Conservation (phyloP, 2,797 vertebrate species). For the Megaceryle alcyon region DNA sequence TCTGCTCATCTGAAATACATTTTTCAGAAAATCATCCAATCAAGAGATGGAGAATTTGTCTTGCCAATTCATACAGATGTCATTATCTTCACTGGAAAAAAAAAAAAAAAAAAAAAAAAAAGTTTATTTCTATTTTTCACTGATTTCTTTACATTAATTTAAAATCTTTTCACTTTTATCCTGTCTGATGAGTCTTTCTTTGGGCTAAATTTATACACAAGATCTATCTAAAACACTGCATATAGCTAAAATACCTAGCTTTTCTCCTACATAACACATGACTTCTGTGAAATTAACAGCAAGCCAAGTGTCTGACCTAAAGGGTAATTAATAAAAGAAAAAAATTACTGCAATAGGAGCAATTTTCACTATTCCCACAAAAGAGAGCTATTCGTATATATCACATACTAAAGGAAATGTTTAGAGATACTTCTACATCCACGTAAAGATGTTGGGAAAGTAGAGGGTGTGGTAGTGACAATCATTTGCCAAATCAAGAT, state of each 20-base stretch:
- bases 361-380: not conserved
- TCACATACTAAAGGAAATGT: not conserved
- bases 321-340: not conserved
- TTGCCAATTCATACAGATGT: not conserved
- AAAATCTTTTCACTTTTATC: not conserved
- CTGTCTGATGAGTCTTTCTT: not conserved
- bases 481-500: conserved; percentile 38
- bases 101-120: too few relatives aligned
- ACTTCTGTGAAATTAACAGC: not conserved
- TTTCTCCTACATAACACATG: not conserved
- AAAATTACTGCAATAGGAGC: not conserved
- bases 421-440: conserved; percentile 43
- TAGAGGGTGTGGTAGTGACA: conserved; percentile 38
- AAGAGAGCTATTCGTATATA: not conserved
- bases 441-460: conserved; percentile 31
- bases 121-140: not conserved
- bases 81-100: not conserved
- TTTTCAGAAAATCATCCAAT: not conserved
- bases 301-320: not conserved
- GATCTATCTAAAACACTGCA: not conserved
- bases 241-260: not conserved
- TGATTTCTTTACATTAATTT: not conserved
- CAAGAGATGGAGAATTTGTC: not conserved
- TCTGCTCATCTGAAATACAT: not conserved
- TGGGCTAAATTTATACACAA: not conserved